Percentiles rank a stretch among this genome's conserved stretches.
Evolutionary conservation across 2,797 vertebrate species (phyloP).

Genomic region (Neosilurus hyrtlii): DNA sequence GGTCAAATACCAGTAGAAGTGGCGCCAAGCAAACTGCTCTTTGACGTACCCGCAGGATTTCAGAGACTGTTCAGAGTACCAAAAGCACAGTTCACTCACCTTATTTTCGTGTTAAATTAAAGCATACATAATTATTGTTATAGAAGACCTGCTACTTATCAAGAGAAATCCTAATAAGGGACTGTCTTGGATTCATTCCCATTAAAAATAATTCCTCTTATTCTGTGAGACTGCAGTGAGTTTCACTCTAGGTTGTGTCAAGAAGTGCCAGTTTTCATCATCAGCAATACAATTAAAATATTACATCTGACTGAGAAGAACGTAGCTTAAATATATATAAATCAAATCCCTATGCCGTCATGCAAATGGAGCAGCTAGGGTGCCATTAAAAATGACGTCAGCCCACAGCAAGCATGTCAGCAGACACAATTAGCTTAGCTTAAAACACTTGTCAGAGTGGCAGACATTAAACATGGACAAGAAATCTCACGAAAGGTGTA

Average conservation of each 20-base stretch:
- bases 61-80: constrained; percentile 76
- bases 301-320: too few relatives aligned
- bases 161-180: neutral
- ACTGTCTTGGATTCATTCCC: neutral
- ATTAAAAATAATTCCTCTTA: neutral
- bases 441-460: too few relatives aligned
- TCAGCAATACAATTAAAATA: too few relatives aligned
- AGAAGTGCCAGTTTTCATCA: neutral
- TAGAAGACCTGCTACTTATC: neutral
- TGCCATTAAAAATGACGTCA: too few relatives aligned
- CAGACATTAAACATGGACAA: too few relatives aligned
- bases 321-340: too few relatives aligned
- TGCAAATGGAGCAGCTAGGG: too few relatives aligned
- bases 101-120: neutral
- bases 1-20: constrained; percentile 99
- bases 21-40: constrained; percentile 99
- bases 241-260: neutral
- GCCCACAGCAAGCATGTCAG: too few relatives aligned
- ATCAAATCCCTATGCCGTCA: too few relatives aligned
- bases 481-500: too few relatives aligned
- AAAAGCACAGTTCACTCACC: neutral
- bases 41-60: constrained; percentile 98
- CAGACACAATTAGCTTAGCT: too few relatives aligned
- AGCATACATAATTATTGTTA: neutral
- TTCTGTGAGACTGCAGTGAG: neutral